Evolutionary conservation across 2,888 invertebrate genomes (phyloP).

Genomic region (Hyalella azteca): DNA sequence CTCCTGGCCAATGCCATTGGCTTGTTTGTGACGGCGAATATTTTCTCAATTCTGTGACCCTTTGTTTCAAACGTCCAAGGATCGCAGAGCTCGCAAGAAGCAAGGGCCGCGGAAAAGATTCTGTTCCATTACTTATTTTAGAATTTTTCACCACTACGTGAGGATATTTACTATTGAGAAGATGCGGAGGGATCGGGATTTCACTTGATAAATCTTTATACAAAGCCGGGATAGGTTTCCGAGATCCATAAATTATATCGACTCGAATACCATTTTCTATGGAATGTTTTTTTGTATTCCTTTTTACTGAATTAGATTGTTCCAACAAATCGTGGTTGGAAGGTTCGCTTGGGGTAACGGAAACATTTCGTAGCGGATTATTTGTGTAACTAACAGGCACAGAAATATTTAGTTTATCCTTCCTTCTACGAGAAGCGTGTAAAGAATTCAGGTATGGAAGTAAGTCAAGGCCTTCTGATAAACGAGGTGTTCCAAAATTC

Average conservation of each 20-base stretch:
- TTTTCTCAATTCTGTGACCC: neutral
- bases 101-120: neutral
- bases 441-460: neutral
- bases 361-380: conserved; percentile 13
- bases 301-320: no score
- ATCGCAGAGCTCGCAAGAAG: neutral
- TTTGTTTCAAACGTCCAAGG: neutral
- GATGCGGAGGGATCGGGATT: no score
- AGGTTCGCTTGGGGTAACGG: neutral
- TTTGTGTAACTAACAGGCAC: neutral
- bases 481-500: neutral
- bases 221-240: no score
- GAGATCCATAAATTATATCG: neutral
- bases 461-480: conserved; percentile 18
- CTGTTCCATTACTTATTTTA: neutral
- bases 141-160: no score
- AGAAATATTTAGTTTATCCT: neutral
- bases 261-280: neutral
- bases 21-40: neutral
- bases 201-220: no score
- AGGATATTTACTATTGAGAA: no score
- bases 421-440: neutral
- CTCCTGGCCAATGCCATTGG: neutral
- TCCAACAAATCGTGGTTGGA: neutral
- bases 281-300: neutral